Base-by-base conservation (phyloP, 2,888 invertebrate genomes). In the Idaea straminata region DNA sequence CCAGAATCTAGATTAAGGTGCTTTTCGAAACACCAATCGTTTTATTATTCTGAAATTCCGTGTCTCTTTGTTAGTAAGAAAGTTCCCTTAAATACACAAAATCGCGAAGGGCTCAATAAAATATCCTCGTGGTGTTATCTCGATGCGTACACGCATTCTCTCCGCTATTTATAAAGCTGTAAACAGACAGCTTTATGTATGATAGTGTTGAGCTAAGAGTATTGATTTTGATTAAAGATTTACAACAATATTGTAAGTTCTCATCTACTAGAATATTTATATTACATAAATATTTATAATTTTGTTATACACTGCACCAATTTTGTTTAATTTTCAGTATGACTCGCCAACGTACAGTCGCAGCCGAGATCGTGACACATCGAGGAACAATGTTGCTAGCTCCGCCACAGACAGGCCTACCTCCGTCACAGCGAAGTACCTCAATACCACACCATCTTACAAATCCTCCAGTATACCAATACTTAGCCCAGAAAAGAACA, bases 391-490 rank as follows among this genome's bases (percentile, higher is more conserved):
- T 67, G 73, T 81, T 5, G 76, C 85, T 5, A 83, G 74, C 68
- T 68, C 80, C 36, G 71, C 86, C 1, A 71, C 82, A 58, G 90
- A 91, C 61, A 81, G 90, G 65, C 88, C 91, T 25, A 87, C 91
- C n/a, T 77, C 88, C 59, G 91, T 92, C 67, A 92, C 92, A 64
- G 91, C 92, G 58, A 92, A 92, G 75, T 92, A 92, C 70, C 84
- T 88, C 62, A 87, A 79, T 66, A 83, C 85, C 15, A 87, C 90
- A 15, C 86, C 91, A 4, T 84, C 90, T 10, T 90, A 88, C 72
- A 92, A 92, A 70, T 86, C 91, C n/a, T 92, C 92, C n/a, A 92
- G 90, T 74, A 92, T 92, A 67, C 92, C 92, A 7, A 81, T 91
- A 35, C 80, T 90, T 38, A 79, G 80, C 60, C 74, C 86, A 58